Base-by-base conservation (phyloP, 1,140 invertebrate species). In the Cecropterus lyciades region DNA sequence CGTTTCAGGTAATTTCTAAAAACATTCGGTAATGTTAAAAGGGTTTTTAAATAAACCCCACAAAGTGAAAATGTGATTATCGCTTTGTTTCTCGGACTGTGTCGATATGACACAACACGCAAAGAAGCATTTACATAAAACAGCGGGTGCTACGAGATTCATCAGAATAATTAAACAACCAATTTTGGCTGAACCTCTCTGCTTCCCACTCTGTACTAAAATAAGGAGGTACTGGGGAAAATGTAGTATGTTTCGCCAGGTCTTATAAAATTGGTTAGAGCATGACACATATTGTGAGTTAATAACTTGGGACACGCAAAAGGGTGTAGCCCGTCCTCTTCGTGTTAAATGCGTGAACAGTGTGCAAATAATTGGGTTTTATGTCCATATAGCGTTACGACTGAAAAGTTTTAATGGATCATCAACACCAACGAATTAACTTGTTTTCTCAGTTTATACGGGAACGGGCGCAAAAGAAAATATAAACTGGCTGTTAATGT, bases 241-340 rank as follows among this genome's bases (percentile, higher is more conserved):
- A 55, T 46, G 55, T 27, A 53, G 51, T 40, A 40, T 56, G 52
- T 56, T 48, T 65, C 70, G 15, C 51, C 51, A 63, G 75, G 45
- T 74, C 75, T 56, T 15, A 11, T 42, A 63, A 67, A 65, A 67
- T 65, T 79, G 76, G 78, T 55, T 51, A 69, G 56, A 46, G 63
- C 64, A 52, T 40, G 70, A 70, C 76, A 75, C 71, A 72, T 68
- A 72, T 75, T 76, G 66, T 60, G 67, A 77, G 66, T 82, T 82
- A 78, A 80, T 80, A 78, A 81, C 70, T 33, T 63, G 67, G 37
- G 64, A 67, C 81, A 84, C 79, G 79, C 81, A 70, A 73, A 80
- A 72, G 79, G 79, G 75, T 72, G 70, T 72, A 74, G 70, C 67
- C 20, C 68, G 67, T 75, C 46, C 65, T 49, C 55, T 73, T 75